A percentile compares a stretch with the other conserved stretches of the same genome.
Evolutionary conservation across 2,888 invertebrate species (phyloP).

Genomic region (Ectropis crepuscularia): DNA sequence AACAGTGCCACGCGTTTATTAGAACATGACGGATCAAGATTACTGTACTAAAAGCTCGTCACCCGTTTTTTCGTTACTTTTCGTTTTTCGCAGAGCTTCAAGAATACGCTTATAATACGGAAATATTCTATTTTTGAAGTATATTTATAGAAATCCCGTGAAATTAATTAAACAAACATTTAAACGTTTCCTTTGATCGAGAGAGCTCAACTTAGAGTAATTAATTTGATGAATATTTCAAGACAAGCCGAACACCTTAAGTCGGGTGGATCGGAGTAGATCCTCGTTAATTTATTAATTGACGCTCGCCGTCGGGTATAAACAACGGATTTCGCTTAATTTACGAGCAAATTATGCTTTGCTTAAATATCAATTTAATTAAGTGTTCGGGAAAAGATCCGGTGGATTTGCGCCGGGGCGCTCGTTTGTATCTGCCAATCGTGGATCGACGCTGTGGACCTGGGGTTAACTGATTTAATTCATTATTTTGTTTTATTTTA

Average conservation of each 20-base stretch:
- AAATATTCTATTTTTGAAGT: too few species aligned
- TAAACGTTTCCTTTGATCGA: constrained; percentile 41
- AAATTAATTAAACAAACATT: constrained; percentile 20
- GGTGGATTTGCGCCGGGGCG: constrained; percentile 64
- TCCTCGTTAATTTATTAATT: constrained; percentile 83
- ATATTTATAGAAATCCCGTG: constrained; percentile 8
- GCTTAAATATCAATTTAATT: constrained; percentile 85
- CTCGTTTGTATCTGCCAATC: constrained; percentile 77
- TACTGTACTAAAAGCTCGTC: too few species aligned
- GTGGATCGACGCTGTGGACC: constrained; percentile 29
- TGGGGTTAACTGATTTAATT: constrained; percentile 25
- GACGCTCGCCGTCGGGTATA: constrained; percentile 74
- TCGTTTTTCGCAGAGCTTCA: too few species aligned
- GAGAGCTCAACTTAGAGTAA: constrained; percentile 58
- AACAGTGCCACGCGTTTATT: too few species aligned
- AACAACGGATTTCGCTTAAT: constrained; percentile 83
- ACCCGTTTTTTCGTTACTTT: too few species aligned
- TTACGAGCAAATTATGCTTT: constrained; percentile 84
- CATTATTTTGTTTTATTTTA: constrained; percentile 14
- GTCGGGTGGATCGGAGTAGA: constrained; percentile 59
- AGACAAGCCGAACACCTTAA: constrained; percentile 72
- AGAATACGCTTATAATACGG: too few species aligned
- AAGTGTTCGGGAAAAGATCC: constrained; percentile 75
- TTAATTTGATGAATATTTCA: constrained; percentile 79
- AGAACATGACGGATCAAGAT: too few species aligned